Conservation (phyloP, 2,797 vertebrate species). For the Protosalanx chinensis region DNA sequence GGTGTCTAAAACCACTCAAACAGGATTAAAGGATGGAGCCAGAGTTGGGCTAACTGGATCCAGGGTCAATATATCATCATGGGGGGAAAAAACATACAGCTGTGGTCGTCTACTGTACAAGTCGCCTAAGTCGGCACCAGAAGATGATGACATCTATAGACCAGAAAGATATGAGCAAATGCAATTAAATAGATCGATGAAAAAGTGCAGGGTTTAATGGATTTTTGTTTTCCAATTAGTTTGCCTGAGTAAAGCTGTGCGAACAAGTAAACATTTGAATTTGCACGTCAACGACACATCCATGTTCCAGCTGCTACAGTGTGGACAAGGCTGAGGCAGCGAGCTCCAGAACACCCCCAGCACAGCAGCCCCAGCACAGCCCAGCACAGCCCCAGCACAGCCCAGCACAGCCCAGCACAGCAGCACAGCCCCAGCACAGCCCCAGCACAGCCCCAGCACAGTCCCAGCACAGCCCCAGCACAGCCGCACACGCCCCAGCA, state of each 20-base stretch:
- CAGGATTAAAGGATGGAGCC: background rate
- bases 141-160: slow-evolving; percentile 14
- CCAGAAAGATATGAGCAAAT: slow-evolving; percentile 15
- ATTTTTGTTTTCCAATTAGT: slow-evolving; percentile 41
- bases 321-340: background rate
- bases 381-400: no score
- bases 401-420: no score
- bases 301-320: slow-evolving; percentile 1
- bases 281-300: slow-evolving; percentile 7
- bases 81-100: no score
- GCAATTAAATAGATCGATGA: slow-evolving; percentile 36
- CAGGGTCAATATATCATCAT: background rate
- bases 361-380: no score
- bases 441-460: no score
- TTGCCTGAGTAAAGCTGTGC: slow-evolving; percentile 22
- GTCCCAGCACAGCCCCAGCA: no score
- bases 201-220: slow-evolving; percentile 26
- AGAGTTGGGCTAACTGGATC: background rate
- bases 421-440: no score
- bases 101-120: background rate
- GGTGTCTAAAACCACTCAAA: slow-evolving; percentile 1
- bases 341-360: no score
- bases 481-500: no score
- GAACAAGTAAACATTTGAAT: slow-evolving; percentile 35
- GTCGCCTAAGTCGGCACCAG: background rate